Conservation (phyloP, 1,140 invertebrate species). For the Achatina immaculata region DNA sequence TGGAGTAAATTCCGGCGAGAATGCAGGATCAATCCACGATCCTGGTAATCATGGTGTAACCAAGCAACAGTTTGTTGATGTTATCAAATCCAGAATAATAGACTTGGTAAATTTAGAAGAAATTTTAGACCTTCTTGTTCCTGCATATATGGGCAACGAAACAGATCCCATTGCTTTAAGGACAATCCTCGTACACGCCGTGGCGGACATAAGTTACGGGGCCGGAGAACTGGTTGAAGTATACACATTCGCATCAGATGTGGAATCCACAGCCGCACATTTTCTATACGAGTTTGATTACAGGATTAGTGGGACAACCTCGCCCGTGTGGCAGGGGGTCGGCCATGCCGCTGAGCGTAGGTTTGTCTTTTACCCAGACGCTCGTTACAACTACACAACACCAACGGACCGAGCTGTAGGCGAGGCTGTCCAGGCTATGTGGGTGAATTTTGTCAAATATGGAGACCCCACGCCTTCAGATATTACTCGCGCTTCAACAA, state of each 20-base stretch:
- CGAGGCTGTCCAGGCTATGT: not conserved
- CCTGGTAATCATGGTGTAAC: not conserved
- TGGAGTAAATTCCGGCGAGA: not conserved
- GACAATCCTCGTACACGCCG: not conserved
- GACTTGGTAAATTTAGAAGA: not conserved
- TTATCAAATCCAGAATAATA: not conserved
- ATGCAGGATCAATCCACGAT: not conserved
- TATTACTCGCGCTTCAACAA: not conserved
- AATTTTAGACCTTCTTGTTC: not conserved
- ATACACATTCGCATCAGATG: not conserved
- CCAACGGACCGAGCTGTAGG: not conserved
- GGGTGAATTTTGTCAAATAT: constrained; percentile 18
- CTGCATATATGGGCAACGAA: not conserved
- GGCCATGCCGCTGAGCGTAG: not conserved
- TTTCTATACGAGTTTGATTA: constrained; percentile 21
- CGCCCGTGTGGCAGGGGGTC: not conserved
- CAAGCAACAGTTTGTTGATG: not conserved
- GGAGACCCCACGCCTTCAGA: constrained; percentile 9
- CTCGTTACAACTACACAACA: not conserved
- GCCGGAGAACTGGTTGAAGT: not conserved
- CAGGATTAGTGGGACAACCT: constrained; percentile 2
- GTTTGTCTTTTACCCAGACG: constrained; percentile 19
- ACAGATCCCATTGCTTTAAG: not conserved
- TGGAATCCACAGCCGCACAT: not conserved
- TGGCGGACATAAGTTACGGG: not conserved